Evolutionary conservation across 2,888 invertebrate species (phyloP), one percentile per base, ranked within the genome.

Genomic region (Leuctra nigra): DNA sequence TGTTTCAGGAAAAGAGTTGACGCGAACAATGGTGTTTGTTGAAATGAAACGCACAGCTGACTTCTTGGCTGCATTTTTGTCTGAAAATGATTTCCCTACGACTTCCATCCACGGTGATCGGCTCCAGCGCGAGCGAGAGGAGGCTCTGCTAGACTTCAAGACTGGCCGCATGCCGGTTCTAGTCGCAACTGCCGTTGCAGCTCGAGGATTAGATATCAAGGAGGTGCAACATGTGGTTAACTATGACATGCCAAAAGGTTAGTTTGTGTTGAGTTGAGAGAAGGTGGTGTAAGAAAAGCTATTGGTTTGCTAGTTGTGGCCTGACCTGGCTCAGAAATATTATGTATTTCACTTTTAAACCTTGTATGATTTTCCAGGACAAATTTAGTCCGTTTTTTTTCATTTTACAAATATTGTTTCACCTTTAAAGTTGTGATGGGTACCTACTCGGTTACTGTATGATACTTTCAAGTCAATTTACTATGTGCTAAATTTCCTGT

Each of bases 161-260:
- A 75, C 72, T 14, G 92, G 92, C 0, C 74, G 72, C 13, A 84
- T 87, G 68, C 80, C 81, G 47, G 84, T 97, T 36, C 75, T 99
- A 1, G 92, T 99, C 1, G 97, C 97, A 1, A 98, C 98, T 0
- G 91, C 92, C 0, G 96, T 98, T 0, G 95, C 95, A 1, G 91
- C 96, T 0, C 76, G 98, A 55, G 98, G 98, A 0, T 74, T 97
- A 1, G 92, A 96, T 69, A 94, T 96, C 25, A 84, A 86, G 62
- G 86, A 87, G 55, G 87, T 94, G 0, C 81, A 84, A 2, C 66
- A 70, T 55, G 76, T 77, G 0, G 68, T 77, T 36, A 77, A 77
- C 61, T 75, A 72, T 61, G 77, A 77, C 62, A 58, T 76, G 33
- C 76, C 77, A 0, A 65, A 66, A 54, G 18, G 50, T 50, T 6